A percentile compares a stretch with the other conserved stretches of the same genome.
Conservation (phyloP, 2,113 vertebrate species). For the Lampris megalopsis region DNA sequence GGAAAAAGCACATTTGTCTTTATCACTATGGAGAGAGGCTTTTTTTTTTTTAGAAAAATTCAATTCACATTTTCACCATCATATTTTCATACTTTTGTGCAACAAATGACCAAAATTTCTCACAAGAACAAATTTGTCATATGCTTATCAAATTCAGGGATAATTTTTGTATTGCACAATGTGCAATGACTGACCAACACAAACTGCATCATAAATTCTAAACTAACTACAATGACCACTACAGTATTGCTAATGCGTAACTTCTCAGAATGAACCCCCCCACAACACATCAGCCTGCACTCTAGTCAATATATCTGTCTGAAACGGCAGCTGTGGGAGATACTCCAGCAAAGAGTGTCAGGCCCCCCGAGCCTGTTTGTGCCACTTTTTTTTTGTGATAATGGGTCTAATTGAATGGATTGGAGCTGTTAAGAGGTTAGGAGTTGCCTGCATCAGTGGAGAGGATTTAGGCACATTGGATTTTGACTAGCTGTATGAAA, state of each 20-base stretch:
- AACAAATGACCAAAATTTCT: too few relatives aligned
- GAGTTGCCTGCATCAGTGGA: slow-evolving; percentile 46
- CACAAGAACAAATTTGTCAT: too few relatives aligned
- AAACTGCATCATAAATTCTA: slow-evolving; percentile 37
- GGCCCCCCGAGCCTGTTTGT: slow-evolving; percentile 56
- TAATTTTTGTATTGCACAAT: background rate
- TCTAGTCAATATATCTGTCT: slow-evolving; percentile 69
- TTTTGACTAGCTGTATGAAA: slow-evolving; percentile 30
- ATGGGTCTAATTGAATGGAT: slow-evolving; percentile 74
- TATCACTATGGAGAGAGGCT: too few relatives aligned
- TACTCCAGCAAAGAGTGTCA: slow-evolving; percentile 69
- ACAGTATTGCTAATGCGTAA: slow-evolving; percentile 37
- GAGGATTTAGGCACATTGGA: slow-evolving; percentile 6
- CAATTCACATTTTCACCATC: too few relatives aligned
- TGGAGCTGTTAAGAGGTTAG: slow-evolving; percentile 64
- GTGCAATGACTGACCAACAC: slow-evolving; percentile 28
- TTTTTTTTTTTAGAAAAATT: too few relatives aligned
- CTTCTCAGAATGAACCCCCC: slow-evolving; percentile 46
- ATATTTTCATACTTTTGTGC: too few relatives aligned
- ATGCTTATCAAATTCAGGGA: too few relatives aligned
- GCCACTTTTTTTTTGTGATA: slow-evolving; percentile 74
- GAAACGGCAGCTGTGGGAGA: slow-evolving; percentile 72
- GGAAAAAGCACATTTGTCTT: too few relatives aligned
- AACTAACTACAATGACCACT: slow-evolving; percentile 39
- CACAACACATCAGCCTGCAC: slow-evolving; percentile 40